Conservation (phyloP, 2,888 invertebrate genomes). For the Enoplolaimus lenunculus region DNA sequence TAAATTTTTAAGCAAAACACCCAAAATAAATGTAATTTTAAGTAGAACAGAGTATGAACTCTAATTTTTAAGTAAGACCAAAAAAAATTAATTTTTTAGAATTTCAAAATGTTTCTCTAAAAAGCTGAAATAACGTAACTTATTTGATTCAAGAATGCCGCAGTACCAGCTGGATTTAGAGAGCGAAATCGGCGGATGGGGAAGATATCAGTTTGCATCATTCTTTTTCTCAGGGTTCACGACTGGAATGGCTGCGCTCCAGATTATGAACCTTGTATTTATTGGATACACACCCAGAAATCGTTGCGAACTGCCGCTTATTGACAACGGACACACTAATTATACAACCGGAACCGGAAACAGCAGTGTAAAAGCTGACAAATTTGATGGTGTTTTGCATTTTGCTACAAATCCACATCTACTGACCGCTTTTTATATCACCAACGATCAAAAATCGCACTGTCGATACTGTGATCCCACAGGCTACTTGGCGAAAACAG, state of each 20-base stretch:
- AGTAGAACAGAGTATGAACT: too few relatives aligned
- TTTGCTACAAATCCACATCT: neutral
- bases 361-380: neutral
- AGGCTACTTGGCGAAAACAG: too few relatives aligned
- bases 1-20: too few relatives aligned
- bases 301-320: neutral
- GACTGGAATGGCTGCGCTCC: neutral
- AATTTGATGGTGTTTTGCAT: neutral
- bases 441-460: neutral
- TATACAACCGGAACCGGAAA: neutral
- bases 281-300: neutral
- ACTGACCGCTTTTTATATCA: neutral
- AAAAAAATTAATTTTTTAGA: too few relatives aligned
- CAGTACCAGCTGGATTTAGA: too few relatives aligned
- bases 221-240: neutral
- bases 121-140: too few relatives aligned
- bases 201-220: neutral
- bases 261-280: neutral
- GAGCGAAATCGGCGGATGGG: neutral
- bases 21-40: too few relatives aligned
- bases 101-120: too few relatives aligned
- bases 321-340: neutral
- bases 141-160: too few relatives aligned
- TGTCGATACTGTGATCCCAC: too few relatives aligned
- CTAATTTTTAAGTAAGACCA: too few relatives aligned